A percentile compares a stretch with the other conserved stretches of the same genome.
These are phyloP conservation scores for Patella vulgata DNA, from an alignment of 1,140 invertebrate genomes.

Conservation along the genomic window DNA sequence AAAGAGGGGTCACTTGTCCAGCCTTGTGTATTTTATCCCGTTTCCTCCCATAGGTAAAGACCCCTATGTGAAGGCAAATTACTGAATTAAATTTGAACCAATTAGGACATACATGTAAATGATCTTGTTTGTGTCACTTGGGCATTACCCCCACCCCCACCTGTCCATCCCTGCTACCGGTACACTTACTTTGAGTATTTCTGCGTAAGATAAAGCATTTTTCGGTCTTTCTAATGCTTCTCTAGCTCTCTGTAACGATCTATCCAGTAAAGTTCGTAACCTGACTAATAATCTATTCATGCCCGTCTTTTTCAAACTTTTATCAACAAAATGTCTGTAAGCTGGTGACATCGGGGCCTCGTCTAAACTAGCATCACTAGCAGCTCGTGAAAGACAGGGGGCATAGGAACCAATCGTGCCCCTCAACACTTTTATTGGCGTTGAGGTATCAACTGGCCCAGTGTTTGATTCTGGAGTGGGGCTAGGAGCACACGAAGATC, in stretches of 20 bases:
- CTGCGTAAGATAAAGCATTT: constrained; percentile 1
- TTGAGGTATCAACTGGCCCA: constrained; percentile 25
- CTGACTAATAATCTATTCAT: constrained; percentile 75
- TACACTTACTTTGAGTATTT: neutral
- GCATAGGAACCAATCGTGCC: constrained; percentile 46
- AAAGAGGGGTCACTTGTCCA: too few species aligned
- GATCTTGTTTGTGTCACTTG: too few species aligned
- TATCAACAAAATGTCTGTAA: constrained; percentile 82
- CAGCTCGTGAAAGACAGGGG: constrained; percentile 68
- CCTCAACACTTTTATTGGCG: constrained; percentile 20
- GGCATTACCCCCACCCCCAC: too few species aligned
- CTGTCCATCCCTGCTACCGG: too few species aligned
- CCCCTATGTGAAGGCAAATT: too few species aligned
- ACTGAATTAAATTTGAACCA: too few species aligned
- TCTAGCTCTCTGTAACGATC: constrained; percentile 63
- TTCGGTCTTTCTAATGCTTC: constrained; percentile 61
- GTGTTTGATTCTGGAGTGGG: constrained; percentile 16
- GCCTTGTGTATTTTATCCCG: too few species aligned
- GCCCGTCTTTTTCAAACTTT: constrained; percentile 85
- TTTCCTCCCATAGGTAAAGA: too few species aligned
- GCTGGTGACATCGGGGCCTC: constrained; percentile 47
- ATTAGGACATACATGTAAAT: too few species aligned
- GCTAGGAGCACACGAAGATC: constrained; percentile 6
- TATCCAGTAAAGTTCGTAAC: constrained; percentile 62
- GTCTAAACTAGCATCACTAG: constrained; percentile 59